These are phyloP conservation scores for Gymnocypris eckloni DNA, from an alignment of 2,797 vertebrate genomes.

Conservation along the genomic window DNA sequence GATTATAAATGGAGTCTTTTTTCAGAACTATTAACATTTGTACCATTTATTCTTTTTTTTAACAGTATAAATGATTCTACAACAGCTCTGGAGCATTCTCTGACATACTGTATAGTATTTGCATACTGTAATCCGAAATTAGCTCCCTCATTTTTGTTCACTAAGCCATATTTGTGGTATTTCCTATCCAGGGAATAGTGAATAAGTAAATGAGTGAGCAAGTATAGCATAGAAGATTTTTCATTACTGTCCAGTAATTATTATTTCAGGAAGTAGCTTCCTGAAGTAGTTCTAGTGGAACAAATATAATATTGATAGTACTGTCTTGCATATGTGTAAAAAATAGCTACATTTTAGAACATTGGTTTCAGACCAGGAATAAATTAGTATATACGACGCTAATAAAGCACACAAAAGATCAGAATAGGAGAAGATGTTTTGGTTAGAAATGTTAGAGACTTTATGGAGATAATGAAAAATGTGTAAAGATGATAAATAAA, in stretches of 20 bases:
- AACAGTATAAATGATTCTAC: not conserved
- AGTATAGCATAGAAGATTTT: not conserved
- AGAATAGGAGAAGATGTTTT: not conserved
- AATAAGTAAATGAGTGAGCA: not conserved
- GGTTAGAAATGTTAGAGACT: not conserved
- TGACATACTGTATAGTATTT: not conserved
- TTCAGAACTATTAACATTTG: not conserved
- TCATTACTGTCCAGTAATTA: not conserved
- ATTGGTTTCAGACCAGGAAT: not conserved
- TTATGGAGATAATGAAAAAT: conserved; percentile 20
- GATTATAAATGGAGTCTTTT: not conserved
- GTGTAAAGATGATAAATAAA: not conserved
- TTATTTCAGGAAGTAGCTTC: not conserved
- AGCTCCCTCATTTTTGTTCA: not conserved
- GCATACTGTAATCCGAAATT: not conserved
- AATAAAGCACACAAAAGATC: not conserved
- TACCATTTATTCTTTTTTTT: not conserved
- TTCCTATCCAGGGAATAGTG: not conserved
- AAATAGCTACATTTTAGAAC: not conserved
- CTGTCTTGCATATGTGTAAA: conserved; percentile 13
- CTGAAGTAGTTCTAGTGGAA: not conserved
- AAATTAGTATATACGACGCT: not conserved
- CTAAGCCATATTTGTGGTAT: not conserved
- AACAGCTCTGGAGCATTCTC: not conserved
- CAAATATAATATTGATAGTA: not conserved